Evolutionary conservation across 2,888 invertebrate genomes (phyloP).

Genomic region (Azorinus chamasolen): DNA sequence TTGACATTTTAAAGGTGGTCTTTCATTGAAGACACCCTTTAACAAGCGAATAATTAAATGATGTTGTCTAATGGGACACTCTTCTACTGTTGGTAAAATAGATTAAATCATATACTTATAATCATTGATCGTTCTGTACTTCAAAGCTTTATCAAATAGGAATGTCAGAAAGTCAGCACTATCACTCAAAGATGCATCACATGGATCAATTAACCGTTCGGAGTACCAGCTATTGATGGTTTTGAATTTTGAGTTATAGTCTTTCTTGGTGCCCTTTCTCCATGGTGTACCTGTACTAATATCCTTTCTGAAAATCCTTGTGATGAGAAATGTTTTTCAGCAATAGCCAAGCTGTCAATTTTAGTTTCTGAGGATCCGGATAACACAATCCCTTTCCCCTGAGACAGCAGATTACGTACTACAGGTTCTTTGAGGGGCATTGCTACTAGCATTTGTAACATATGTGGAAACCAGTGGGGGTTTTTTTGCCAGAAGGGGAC

Average conservation of each 20-base stretch:
- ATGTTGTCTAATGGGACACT: too few species aligned
- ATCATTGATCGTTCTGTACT: conserved; percentile 34
- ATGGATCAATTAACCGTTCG: conserved; percentile 39
- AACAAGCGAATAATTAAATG: too few species aligned
- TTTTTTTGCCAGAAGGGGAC: conserved; percentile 31
- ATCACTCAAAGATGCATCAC: conserved; percentile 30
- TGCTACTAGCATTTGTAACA: conserved; percentile 29
- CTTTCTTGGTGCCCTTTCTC: conserved; percentile 37
- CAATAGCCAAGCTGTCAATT: conserved; percentile 35
- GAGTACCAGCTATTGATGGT: too few species aligned
- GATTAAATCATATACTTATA: conserved; percentile 33
- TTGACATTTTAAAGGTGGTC: conserved; percentile 16
- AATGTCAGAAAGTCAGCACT: conserved; percentile 42
- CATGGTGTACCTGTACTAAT: conserved; percentile 29
- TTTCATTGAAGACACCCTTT: conserved; percentile 6
- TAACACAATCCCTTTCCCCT: too few species aligned
- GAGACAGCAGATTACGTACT: conserved; percentile 21
- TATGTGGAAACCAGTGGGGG: conserved; percentile 23
- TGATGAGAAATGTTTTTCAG: conserved; percentile 17
- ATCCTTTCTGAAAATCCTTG: conserved; percentile 33
- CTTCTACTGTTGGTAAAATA: conserved; percentile 23
- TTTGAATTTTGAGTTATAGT: conserved; percentile 35
- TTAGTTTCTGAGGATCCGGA: conserved; percentile 21
- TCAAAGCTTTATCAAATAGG: conserved; percentile 17
- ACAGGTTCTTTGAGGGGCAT: conserved; percentile 18